phyloP scores from a whole-genome alignment of 2,113 vertebrate species.

The Hippocampus comes region DNA sequence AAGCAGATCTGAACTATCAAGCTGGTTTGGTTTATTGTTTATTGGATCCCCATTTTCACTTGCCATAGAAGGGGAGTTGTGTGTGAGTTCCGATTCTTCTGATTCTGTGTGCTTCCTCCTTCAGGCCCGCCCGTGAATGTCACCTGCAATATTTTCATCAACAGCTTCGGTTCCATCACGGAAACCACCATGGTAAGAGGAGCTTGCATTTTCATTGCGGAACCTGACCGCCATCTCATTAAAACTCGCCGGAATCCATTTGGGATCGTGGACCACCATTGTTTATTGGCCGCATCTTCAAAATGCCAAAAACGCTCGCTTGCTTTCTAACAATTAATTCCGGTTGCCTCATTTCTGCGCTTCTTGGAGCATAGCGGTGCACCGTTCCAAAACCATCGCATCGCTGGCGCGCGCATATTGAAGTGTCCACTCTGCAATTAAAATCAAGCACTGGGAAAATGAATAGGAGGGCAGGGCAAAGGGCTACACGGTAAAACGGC shows the following conservation, averaged over 20 bases:
- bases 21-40: no score
- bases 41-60: no score
- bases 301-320: background rate
- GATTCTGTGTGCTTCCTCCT: conserved; percentile 16
- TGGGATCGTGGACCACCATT: background rate
- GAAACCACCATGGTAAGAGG: conserved; percentile 91
- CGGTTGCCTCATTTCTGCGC: conserved; percentile 42
- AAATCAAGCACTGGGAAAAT: conserved; percentile 68
- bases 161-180: conserved; percentile 90
- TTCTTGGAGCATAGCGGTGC: conserved; percentile 54
- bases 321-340: conserved; percentile 15
- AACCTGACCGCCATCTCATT: background rate
- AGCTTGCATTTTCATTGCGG: background rate
- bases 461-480: conserved; percentile 16
- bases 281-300: background rate
- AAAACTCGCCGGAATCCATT: background rate
- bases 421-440: conserved; percentile 73
- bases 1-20: no score
- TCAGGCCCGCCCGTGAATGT: conserved; percentile 90
- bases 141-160: conserved; percentile 98
- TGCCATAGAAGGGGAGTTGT: no score
- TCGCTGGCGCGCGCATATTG: conserved; percentile 70
- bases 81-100: background rate
- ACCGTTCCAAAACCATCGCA: conserved; percentile 66
- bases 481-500: conserved; percentile 16